A percentile compares a stretch with the other conserved stretches of the same genome.
phyloP scores from a whole-genome alignment of 2,113 vertebrate genomes.

The Stictonetta naevosa region DNA sequence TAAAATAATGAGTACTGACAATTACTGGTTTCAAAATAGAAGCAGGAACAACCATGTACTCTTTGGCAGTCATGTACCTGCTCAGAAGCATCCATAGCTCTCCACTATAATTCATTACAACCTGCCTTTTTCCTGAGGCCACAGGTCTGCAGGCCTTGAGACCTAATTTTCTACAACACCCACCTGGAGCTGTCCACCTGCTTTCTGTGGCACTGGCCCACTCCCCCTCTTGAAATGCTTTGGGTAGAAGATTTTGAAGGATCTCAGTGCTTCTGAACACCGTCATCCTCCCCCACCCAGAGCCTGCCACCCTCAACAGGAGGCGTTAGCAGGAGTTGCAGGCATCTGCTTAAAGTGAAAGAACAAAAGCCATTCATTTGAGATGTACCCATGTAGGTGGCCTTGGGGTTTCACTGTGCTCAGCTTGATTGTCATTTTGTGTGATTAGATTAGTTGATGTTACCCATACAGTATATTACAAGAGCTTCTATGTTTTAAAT shows the following conservation, averaged over 20 bases:
- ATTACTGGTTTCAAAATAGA: not conserved
- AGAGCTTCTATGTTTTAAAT: not conserved
- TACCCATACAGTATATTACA: not conserved
- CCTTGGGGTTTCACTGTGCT: not conserved
- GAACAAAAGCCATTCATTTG: not conserved
- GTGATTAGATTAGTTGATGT: not conserved
- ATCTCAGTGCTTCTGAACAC: accelerated
- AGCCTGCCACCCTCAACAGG: not conserved
- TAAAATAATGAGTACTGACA: not conserved
- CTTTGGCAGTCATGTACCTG: not conserved
- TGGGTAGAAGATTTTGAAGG: not conserved
- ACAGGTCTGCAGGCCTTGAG: not conserved
- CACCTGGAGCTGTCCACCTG: not conserved
- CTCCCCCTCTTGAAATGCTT: not conserved
- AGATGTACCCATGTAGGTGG: not conserved
- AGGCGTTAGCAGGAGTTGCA: not conserved
- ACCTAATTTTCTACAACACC: not conserved
- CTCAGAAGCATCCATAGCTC: not conserved
- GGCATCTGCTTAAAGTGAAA: not conserved
- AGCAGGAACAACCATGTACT: not conserved
- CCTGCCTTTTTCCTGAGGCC: not conserved
- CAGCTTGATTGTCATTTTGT: not conserved
- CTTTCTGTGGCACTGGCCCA: not conserved
- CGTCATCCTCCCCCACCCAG: too few relatives aligned
- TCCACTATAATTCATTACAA: not conserved